Conservation (phyloP, 2,888 invertebrate species). For the Pteria penguin region DNA sequence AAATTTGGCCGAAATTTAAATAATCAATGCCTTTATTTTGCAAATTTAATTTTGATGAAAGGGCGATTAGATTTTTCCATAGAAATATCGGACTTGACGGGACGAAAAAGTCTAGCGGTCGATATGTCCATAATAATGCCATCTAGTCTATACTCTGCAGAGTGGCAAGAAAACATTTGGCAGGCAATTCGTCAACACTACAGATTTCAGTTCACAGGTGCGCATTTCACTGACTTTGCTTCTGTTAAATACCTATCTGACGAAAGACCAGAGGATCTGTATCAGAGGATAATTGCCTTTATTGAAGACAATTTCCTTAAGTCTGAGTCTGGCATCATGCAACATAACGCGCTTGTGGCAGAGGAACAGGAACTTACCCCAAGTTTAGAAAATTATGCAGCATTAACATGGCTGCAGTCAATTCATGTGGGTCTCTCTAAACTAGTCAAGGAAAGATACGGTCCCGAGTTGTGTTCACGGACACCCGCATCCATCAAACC, state of each 20-base stretch:
- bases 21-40: no score
- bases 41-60: no score
- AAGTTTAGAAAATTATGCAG: constrained; percentile 33
- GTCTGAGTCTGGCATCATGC: constrained; percentile 28
- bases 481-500: no score
- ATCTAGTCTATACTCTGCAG: no score
- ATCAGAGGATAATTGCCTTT: constrained; percentile 41
- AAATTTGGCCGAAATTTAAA: no score
- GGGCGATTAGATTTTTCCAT: no score
- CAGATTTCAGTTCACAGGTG: constrained; percentile 50
- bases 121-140: no score
- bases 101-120: no score
- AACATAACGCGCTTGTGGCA: constrained; percentile 10
- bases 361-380: constrained; percentile 37
- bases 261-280: constrained; percentile 49
- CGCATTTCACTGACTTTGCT: constrained; percentile 47
- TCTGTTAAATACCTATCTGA: constrained; percentile 37
- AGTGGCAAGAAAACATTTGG: constrained; percentile 45
- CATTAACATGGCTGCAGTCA: constrained; percentile 33
- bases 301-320: constrained; percentile 46
- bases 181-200: constrained; percentile 44
- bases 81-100: no score
- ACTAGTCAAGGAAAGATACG: constrained; percentile 18
- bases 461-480: constrained; percentile 7
- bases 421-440: constrained; percentile 24